Evolutionary conservation across 2,888 invertebrate genomes (phyloP).

Genomic region (Leptopilina syphax): DNA sequence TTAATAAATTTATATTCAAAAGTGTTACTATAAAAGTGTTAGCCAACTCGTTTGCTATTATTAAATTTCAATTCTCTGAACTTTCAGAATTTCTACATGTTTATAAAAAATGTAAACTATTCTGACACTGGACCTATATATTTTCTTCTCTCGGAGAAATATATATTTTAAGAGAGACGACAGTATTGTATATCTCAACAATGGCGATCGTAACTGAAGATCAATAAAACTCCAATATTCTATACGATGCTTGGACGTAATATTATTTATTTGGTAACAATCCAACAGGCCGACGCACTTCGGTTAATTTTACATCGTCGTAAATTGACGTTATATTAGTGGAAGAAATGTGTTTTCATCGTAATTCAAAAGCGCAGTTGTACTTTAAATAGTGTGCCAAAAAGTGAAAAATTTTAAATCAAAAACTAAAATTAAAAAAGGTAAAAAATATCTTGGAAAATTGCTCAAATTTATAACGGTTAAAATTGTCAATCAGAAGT

Average conservation of each 20-base stretch:
- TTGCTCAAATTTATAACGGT: too few species aligned
- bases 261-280: conserved; percentile 22
- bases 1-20: too few species aligned
- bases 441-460: too few species aligned
- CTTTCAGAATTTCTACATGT: neutral
- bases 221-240: conserved; percentile 1
- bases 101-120: neutral
- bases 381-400: neutral
- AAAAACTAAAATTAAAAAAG: too few species aligned
- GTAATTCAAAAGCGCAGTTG: conserved; percentile 3
- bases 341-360: conserved; percentile 17
- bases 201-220: conserved; percentile 1
- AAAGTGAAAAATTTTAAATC: neutral
- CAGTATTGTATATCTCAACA: neutral
- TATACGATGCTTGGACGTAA: conserved; percentile 5
- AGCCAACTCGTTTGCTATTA: neutral
- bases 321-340: neutral
- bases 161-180: neutral
- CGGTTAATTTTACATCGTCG: conserved; percentile 11
- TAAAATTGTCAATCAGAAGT: too few species aligned
- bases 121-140: neutral
- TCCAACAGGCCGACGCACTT: conserved; percentile 20
- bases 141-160: too few species aligned
- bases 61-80: neutral
- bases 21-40: too few species aligned